phyloP scores from a whole-genome alignment of 2,797 vertebrate genomes.

The Emys orbicularis region DNA sequence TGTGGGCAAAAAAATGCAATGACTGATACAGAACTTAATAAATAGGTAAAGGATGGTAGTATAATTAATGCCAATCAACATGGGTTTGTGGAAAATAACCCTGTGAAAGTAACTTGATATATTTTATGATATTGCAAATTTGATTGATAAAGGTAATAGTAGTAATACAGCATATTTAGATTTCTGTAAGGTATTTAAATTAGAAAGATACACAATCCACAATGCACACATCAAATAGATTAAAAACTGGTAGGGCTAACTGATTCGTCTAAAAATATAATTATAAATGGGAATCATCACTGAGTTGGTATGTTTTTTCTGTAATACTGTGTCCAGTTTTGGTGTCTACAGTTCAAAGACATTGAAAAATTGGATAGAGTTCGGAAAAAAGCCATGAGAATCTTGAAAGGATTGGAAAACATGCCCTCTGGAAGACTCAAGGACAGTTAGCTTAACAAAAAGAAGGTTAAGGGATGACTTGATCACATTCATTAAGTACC shows the following conservation, averaged over 20 bases:
- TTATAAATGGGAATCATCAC: neutral
- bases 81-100: neutral
- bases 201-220: neutral
- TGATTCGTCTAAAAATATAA: neutral
- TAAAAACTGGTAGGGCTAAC: neutral
- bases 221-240: neutral
- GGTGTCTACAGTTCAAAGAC: too few relatives aligned
- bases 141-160: neutral
- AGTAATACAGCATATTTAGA: neutral
- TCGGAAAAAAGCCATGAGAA: too few relatives aligned
- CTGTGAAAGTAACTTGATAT: neutral
- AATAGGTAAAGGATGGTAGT: neutral
- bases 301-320: neutral
- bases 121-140: neutral
- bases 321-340: too few relatives aligned
- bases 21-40: neutral
- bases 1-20: neutral
- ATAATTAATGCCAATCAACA: neutral
- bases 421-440: too few relatives aligned
- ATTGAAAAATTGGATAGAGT: too few relatives aligned
- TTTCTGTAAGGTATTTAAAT: neutral
- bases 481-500: too few relatives aligned
- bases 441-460: too few relatives aligned
- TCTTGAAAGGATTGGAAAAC: too few relatives aligned
- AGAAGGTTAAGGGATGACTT: too few relatives aligned